Evolutionary conservation across 2,797 vertebrate genomes (phyloP), one percentile per base, ranked within the genome.

Genomic region (Aldrovandia affinis): DNA sequence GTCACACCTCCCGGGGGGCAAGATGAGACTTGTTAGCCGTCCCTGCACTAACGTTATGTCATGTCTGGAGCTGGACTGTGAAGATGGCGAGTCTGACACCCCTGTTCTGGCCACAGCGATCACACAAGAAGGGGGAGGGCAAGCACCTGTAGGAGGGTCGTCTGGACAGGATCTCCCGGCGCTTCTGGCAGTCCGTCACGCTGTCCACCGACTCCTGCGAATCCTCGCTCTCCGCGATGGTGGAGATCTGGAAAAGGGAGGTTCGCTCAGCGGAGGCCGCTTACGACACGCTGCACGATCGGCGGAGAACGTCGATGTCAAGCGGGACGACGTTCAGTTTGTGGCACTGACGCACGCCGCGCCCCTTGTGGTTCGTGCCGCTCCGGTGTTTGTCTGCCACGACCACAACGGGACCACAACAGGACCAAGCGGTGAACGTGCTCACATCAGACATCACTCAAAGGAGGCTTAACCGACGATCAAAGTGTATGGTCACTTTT

Each of bases 131-230:
- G 55, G 36, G n/a, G 36, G 28, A 25, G 12, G 10, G 18, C 30
- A 18, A 3, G 42, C 36, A 99, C 98, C 98, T 98, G 95, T 99
- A 99, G 1, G 98, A 99, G 30, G 98, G 98, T 84, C 98, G 94
- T 77, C 98, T 96, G 86, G 98, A 99, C 84, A 99, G 95, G 89
- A 99, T 99, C 93, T 99, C 98, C 94, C 98, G 96, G 91, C 98
- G 96, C 93, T 99, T 99, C 91, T 99, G 98, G 83, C 93, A 98
- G 91, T 99, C 98, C 55, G 97, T 98, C 90, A 99, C 97, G 42
- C 98, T 99, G 94, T 99, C 98, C 87, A 99, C 98, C 10, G 98
- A 99, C 91, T 99, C 98, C 90, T 99, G 98, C 57, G 98, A 99
- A 91, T 99, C 98, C 93, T 99, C 98, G 54, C 98, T 99, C 94